Evolutionary conservation across 2,797 vertebrate genomes (phyloP), one percentile per base, ranked within the genome.

Genomic region (Alfaro cultratus): DNA sequence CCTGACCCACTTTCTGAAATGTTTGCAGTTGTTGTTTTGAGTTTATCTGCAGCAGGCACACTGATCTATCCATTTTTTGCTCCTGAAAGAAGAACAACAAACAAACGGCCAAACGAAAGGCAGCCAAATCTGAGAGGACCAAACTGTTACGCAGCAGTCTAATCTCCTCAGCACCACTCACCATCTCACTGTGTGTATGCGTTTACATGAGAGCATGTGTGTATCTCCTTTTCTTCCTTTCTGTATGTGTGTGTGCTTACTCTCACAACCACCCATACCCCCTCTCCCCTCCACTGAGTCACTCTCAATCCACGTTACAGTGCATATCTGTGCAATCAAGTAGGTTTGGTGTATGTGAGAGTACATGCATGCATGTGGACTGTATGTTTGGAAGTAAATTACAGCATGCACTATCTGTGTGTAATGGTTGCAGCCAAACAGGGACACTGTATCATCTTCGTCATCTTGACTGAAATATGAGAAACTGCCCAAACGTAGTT

Each of bases 11-110:
- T 92, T 93, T 88, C 64, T 75, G 6, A 79, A 64, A 86, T 93
- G 86, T 94, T 91, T 91, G 93, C 94, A 91, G 94, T 96, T 94
- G 91, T 73, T 80, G 73, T 80, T 75, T 77, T 68, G 81, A 86
- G 78, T 93, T 93, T 95, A 96, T 96, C 95, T 93, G 84, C 85
- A 79, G 70, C 86, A 77, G 87, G 77, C 95, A 95, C 87, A 85
- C 93, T 89, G 90, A 87, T 91, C 86, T 87, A 89, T 93, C 86
- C 77, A 88, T 80, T 85, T 80, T 85, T 87, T 84, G 31, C 47
- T 79, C 49, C 75, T 76, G 60, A 83, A 91, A 91, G 92, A 90
- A 95, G 92, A 90, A 95, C 87, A 92, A 93, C 39, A 73, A 80
- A 93, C 80, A 91, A 95, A 95, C 94, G 82, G 93, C 90, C 91